These are phyloP conservation scores for Aradophagus sp. DNA, from an alignment of 1,140 invertebrate genomes.

Conservation along the genomic window DNA sequence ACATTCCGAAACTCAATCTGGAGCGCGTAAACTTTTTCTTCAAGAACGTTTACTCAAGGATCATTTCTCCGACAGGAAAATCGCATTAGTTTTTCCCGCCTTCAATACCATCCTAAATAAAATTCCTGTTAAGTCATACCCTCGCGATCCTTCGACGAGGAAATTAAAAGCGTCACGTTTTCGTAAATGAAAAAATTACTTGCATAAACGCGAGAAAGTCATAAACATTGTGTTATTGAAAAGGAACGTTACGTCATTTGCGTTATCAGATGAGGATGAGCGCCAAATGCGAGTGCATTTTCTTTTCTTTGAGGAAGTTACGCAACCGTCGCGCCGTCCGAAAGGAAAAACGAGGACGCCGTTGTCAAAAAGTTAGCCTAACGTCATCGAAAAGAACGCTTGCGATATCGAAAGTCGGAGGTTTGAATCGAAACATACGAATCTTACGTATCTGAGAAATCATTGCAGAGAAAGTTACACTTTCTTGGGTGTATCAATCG, in stretches of 20 bases:
- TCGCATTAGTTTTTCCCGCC: too few relatives aligned
- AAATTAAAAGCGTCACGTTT: too few relatives aligned
- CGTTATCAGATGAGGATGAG: constrained; percentile 39
- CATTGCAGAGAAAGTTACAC: constrained; percentile 52
- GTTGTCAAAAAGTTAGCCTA: too few relatives aligned
- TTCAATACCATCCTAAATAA: too few relatives aligned
- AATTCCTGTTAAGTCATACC: too few relatives aligned
- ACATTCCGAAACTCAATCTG: too few relatives aligned
- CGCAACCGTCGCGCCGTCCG: neutral
- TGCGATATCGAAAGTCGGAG: constrained; percentile 32
- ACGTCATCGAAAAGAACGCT: constrained; percentile 9
- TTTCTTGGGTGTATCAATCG: constrained; percentile 52
- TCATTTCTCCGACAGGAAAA: too few relatives aligned
- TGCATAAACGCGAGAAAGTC: constrained; percentile 37
- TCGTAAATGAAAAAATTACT: constrained; percentile 33
- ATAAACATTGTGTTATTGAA: constrained; percentile 33
- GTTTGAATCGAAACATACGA: constrained; percentile 38
- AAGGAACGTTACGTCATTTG: constrained; percentile 27
- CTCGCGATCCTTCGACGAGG: too few relatives aligned
- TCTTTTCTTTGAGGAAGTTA: constrained; percentile 5
- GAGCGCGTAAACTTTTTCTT: too few relatives aligned
- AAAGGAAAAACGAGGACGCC: neutral
- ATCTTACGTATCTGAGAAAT: constrained; percentile 46
- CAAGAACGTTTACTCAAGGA: too few relatives aligned
- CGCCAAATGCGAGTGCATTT: constrained; percentile 15